Conservation (phyloP, 2,797 vertebrate species). For the Muscicapa striata region DNA sequence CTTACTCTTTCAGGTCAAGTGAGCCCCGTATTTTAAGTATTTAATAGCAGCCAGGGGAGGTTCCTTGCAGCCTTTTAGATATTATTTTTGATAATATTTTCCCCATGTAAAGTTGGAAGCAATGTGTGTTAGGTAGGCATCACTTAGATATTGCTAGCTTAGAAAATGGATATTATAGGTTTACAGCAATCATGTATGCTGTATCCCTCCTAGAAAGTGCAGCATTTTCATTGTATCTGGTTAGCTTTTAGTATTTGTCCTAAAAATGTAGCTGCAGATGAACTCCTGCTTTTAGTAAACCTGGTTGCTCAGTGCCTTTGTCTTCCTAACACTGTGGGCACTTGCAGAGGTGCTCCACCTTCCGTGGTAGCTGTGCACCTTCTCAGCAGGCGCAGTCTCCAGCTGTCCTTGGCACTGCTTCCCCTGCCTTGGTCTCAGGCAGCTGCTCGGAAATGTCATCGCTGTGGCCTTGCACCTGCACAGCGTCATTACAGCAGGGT, state of each 20-base stretch:
- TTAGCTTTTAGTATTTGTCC: not conserved
- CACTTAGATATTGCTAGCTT: not conserved
- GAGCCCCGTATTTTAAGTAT: not conserved
- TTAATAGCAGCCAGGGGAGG: not conserved
- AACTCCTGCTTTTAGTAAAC: not conserved
- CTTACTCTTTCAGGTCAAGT: not conserved
- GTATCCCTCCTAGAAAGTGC: not conserved
- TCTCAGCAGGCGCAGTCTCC: not conserved
- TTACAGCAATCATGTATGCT: not conserved
- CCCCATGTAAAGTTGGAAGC: not conserved
- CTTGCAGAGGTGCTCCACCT: not conserved
- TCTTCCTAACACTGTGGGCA: not conserved
- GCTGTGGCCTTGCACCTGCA: not conserved
- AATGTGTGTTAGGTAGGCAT: not conserved
- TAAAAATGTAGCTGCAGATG: not conserved
- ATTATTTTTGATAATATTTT: not conserved
- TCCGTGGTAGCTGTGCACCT: not conserved
- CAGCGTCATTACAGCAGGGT: not conserved
- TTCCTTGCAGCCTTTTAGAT: not conserved
- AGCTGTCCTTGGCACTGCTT: not conserved
- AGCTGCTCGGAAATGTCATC: accelerated
- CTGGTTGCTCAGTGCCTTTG: not conserved
- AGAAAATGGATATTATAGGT: not conserved
- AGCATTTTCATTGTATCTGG: not conserved
- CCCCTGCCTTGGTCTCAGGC: accelerated